Base-by-base conservation (phyloP, 2,888 invertebrate genomes). In the Biston stratarius region DNA sequence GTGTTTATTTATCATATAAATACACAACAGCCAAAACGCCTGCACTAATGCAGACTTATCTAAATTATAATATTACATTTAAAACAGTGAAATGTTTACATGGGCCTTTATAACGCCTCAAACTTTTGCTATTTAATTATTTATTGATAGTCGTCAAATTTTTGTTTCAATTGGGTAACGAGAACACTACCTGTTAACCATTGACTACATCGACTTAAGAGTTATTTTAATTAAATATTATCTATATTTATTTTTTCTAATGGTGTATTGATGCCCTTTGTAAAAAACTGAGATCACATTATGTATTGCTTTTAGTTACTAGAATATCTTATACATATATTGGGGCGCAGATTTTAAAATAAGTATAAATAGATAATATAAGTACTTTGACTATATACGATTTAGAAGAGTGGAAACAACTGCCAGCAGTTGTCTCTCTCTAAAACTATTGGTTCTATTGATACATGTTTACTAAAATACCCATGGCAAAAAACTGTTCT, bases 151-250 rank as follows among this genome's bases (percentile, higher is more conserved):
- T 85, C 82, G 78, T 86, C 85, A 85, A 83, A 85, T 75, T 69
- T 80, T 71, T 77, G 75, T 79, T 74, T 81, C 80, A 81, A 83
- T 84, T 83, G 88, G 87, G 88, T 91, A 92, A 92, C 59, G 63
- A 91, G 87, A 87, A 88, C 85, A 89, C 92, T 93, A 93, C 90
- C 90, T 85, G 84, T 86, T 84, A 92, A 92, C 91, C 91, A 90
- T 84, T 84, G 91, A 92, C 92, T 94, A 93, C 92, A 88, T 90
- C 84, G 83, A 91, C 90, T 90, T 91, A 91, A 82, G 83, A 83
- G 79, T 86, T 86, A 86, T 79, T 79, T 74, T 49, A 84, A 83
- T 90, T 91, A 88, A 88, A 90, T 90, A 92, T 82, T 89, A 88
- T 88, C 86, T 91, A 90, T 70, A 56, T 84, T 84, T 86, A 84